A percentile compares a stretch with the other conserved stretches of the same genome.
Conservation (phyloP, 1,140 invertebrate genomes). For the Heliconius congener region DNA sequence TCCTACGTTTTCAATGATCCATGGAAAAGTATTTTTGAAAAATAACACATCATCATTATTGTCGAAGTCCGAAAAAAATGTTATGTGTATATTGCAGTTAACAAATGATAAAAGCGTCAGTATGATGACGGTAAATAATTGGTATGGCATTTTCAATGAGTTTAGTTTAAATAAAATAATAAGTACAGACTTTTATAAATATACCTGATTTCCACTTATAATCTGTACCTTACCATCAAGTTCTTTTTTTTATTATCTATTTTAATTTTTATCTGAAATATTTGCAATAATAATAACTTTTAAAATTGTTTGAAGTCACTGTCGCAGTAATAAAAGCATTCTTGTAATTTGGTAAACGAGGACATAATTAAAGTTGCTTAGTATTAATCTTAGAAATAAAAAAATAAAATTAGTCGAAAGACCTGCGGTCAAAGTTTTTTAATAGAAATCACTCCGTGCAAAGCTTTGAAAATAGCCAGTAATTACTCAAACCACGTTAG, state of each 20-base stretch:
- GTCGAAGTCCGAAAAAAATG: slow-evolving; percentile 45
- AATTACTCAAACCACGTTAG: slow-evolving; percentile 24
- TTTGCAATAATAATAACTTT: background rate
- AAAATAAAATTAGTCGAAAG: background rate
- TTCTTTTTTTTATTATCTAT: background rate
- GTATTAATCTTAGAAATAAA: background rate
- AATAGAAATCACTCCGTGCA: slow-evolving; percentile 17
- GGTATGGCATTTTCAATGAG: slow-evolving; percentile 11
- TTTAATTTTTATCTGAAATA: background rate
- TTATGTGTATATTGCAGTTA: slow-evolving; percentile 21
- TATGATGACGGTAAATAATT: background rate
- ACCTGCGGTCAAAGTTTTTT: slow-evolving; percentile 15
- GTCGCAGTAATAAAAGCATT: background rate
- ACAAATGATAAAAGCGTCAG: slow-evolving; percentile 9
- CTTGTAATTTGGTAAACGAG: background rate
- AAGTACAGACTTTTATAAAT: background rate
- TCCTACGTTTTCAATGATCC: slow-evolving; percentile 45
- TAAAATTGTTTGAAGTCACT: background rate
- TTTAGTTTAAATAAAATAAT: background rate
- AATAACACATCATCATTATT: slow-evolving; percentile 41
- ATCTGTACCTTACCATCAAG: background rate
- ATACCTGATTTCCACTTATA: background rate
- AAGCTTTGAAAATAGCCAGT: slow-evolving; percentile 25
- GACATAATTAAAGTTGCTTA: no score
- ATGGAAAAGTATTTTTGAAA: slow-evolving; percentile 45